Conservation (phyloP, 2,113 vertebrate genomes). For the Mus spicilegus region DNA sequence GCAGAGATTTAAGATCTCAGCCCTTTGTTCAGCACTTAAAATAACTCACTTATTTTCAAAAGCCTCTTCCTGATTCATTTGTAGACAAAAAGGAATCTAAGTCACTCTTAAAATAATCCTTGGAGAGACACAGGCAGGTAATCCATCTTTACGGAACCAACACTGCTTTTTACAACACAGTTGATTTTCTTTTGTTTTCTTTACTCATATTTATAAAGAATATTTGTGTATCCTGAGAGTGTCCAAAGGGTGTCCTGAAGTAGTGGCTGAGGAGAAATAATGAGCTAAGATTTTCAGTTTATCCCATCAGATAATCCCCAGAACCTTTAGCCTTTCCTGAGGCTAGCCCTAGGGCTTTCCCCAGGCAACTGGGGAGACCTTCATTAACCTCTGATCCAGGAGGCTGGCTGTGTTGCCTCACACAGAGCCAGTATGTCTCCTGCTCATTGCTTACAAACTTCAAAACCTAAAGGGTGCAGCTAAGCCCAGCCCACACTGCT, state of each 20-base stretch:
- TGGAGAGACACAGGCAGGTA: neutral
- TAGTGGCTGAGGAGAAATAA: neutral
- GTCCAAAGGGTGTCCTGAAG: constrained; percentile 24
- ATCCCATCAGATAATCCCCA: neutral
- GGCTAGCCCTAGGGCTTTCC: constrained; percentile 26
- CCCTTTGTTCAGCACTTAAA: constrained; percentile 3
- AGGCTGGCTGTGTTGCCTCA: neutral
- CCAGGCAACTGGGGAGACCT: neutral
- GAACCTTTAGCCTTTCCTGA: neutral
- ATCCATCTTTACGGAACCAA: neutral
- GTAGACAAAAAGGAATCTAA: neutral
- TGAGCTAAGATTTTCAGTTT: constrained; percentile 42
- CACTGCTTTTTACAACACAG: neutral
- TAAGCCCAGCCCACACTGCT: neutral
- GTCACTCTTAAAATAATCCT: neutral
- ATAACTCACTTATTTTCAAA: neutral
- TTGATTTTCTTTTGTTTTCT: neutral
- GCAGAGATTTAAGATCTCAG: neutral
- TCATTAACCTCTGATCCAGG: constrained; percentile 8
- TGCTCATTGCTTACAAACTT: constrained; percentile 17
- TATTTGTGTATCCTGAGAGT: neutral
- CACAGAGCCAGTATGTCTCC: neutral
- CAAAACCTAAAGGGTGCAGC: neutral
- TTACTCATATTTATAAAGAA: neutral
- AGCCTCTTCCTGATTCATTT: constrained; percentile 27